Evolutionary conservation across 2,888 invertebrate genomes (phyloP).

Genomic region (Adelphocoris suturalis): DNA sequence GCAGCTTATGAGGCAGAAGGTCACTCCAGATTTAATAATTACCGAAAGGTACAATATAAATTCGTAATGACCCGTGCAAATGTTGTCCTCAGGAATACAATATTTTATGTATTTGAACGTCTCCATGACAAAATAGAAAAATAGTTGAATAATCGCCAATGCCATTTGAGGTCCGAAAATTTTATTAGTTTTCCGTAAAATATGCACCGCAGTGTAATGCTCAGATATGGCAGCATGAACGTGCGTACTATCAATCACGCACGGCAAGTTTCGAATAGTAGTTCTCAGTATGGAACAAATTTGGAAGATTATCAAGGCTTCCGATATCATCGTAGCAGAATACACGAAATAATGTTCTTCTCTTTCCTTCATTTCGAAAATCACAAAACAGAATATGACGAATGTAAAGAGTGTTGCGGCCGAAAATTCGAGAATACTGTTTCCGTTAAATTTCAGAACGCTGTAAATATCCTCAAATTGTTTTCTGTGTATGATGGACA

Average conservation of each 20-base stretch:
- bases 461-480: neutral
- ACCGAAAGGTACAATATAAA: neutral
- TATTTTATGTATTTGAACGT: neutral
- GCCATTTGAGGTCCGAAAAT: neutral
- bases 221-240: neutral
- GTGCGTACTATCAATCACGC: neutral
- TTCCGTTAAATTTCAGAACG: neutral
- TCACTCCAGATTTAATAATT: neutral
- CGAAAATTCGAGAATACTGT: neutral
- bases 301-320: neutral
- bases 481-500: conserved; percentile 1
- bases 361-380: neutral
- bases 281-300: neutral
- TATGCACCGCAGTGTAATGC: neutral
- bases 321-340: neutral
- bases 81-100: neutral
- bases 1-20: neutral
- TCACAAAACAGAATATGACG: neutral
- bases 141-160: neutral
- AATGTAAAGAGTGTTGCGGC: neutral
- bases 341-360: neutral
- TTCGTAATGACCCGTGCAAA: neutral
- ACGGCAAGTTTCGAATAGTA: neutral
- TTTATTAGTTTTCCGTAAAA: conserved; percentile 10
- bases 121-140: conserved; percentile 8